These are phyloP conservation scores for Melospiza melodia DNA, from an alignment of 2,113 vertebrate species.

Conservation along the genomic window DNA sequence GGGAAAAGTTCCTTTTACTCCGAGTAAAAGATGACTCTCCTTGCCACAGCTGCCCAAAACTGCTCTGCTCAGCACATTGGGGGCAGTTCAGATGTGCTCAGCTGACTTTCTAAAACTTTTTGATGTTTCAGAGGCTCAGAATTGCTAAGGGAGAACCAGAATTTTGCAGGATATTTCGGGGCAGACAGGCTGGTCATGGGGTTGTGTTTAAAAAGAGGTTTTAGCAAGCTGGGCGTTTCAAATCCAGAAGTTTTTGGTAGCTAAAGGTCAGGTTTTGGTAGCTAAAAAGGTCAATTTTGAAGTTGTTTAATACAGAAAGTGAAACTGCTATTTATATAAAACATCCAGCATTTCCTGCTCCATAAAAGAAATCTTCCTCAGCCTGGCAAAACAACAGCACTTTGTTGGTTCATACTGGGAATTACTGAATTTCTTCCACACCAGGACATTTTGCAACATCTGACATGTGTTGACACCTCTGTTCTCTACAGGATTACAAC, in stretches of 20 bases:
- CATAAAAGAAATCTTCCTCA: background rate
- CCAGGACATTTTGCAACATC: conserved; percentile 32
- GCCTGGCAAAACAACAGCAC: background rate
- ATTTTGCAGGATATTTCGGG: background rate
- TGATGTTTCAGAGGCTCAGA: background rate
- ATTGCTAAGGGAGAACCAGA: background rate
- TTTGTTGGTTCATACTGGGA: conserved; percentile 1
- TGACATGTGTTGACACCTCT: conserved; percentile 42
- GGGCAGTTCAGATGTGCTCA: background rate
- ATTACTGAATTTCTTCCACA: conserved; percentile 34
- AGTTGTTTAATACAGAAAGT: background rate
- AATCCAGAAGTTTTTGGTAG: background rate
- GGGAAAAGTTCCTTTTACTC: background rate
- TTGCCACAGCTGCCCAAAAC: background rate
- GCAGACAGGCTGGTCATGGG: background rate
- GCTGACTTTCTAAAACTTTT: background rate
- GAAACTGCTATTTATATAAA: background rate
- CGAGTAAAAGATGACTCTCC: background rate
- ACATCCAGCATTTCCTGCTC: background rate
- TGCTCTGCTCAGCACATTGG: background rate
- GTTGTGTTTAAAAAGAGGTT: background rate
- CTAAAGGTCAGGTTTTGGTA: background rate
- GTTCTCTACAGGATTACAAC: conserved; percentile 5
- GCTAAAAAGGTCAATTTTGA: background rate
- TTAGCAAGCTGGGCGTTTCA: background rate